phyloP scores from a whole-genome alignment of 2,113 vertebrate genomes.

The Misgurnus mizolepis region DNA sequence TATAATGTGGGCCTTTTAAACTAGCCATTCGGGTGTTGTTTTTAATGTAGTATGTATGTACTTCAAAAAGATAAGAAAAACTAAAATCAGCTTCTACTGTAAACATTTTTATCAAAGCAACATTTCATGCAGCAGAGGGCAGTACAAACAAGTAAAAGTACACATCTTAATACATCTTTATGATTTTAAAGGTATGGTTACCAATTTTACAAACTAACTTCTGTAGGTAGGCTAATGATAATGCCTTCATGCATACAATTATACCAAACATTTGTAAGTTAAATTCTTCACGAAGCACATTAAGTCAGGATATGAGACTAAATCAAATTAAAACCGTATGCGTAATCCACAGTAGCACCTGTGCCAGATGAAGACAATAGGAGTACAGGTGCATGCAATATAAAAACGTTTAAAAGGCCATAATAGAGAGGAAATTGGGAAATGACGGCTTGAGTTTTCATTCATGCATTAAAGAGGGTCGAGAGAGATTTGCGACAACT shows the following conservation, averaged over 20 bases:
- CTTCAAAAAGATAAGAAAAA: no score
- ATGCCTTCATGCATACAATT: background rate
- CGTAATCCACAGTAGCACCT: constrained; percentile 15
- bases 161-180: background rate
- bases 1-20: no score
- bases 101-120: no score
- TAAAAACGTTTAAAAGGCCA: background rate
- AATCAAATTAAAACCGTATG: constrained; percentile 6
- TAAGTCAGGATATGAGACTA: background rate
- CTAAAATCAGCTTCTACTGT: no score
- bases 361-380: background rate
- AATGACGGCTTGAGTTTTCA: background rate
- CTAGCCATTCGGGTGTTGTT: no score
- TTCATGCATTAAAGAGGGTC: background rate
- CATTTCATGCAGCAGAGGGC: constrained; percentile 35
- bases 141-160: background rate
- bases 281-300: background rate
- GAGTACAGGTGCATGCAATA: constrained; percentile 19
- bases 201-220: background rate
- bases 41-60: no score
- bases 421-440: constrained; percentile 24
- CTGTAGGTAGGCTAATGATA: background rate
- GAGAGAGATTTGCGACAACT: background rate
- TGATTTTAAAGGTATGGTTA: background rate
- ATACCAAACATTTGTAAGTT: background rate